Evolutionary conservation across 2,113 vertebrate genomes (phyloP), one percentile per base, ranked within the genome.

Genomic region (Stegastes partitus): DNA sequence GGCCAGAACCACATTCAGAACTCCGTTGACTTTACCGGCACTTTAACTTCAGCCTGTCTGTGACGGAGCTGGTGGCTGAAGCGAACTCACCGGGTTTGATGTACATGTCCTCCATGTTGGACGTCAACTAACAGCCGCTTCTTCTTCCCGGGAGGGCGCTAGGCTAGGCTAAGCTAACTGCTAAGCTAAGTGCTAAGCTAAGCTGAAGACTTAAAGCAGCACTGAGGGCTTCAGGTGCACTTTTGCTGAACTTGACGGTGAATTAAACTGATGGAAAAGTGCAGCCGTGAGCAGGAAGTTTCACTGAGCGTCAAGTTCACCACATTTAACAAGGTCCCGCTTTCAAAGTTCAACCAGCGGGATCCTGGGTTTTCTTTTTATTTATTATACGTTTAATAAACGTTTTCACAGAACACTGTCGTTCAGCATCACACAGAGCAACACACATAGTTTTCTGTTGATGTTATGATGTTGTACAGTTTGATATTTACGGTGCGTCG

Each of bases 81-180:
- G 5, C 0, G 0, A 44, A 57, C 89, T 64, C 54, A 94, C 93
- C 93, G 66, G 93, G 92, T 92, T 89, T 94, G 1, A 92, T 14
- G 79, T 87, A 93, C 74, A 71, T 64, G 37, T 94, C 90, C 45
- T 92, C 92, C 88, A 90, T 91, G 51, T 25, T 86, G 71, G 79
- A 39, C 15, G 59, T 23, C 44, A 14, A 11, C 18, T 6, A 47
- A 2, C 4, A 16, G 22, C 26, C 4, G n/a, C 47, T 25, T 37
- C 51, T 37, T 21, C 59, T 14, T 16, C 8, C 21, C 14, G 8
- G 39, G 6, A 22, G 11, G 23, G 45, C 42, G 51, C 62, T 28
- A 53, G 15, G 42, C 49, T 5, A 18, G 7, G 44, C 66, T n/a
- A 68, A 63, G 71, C 82, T 73, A 74, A 34, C 50, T 8, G 75